Conservation (phyloP, 23 tunicate species). For the Trididemnum clinides region DNA sequence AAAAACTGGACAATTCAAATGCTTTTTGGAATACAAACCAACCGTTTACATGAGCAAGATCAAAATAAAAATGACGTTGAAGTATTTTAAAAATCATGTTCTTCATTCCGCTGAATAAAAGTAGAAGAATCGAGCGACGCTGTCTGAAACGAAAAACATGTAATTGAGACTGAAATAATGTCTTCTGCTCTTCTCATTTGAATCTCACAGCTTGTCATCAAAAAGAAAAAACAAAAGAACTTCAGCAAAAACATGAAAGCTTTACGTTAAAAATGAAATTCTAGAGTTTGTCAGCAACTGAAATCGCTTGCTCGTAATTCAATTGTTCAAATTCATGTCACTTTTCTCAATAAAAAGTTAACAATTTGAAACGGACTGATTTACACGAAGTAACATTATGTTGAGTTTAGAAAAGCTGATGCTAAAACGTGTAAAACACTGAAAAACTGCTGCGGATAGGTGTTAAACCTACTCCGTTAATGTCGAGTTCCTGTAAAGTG, state of each 20-base stretch:
- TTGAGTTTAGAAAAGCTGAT: background rate
- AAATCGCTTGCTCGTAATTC: background rate
- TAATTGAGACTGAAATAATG: conserved; percentile 10
- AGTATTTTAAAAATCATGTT: conserved; percentile 1
- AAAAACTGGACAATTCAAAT: too few species aligned
- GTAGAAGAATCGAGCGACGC: background rate
- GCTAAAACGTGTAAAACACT: background rate
- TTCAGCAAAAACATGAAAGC: background rate
- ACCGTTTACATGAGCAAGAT: background rate
- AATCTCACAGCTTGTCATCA: background rate
- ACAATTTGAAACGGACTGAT: background rate
- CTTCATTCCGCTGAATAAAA: background rate
- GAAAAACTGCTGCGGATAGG: background rate
- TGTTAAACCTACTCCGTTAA: conserved; percentile 1
- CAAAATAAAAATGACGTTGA: too few species aligned
- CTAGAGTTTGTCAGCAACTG: conserved; percentile 3
- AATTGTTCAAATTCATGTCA: conserved; percentile 9
- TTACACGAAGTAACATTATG: conserved; percentile 1
- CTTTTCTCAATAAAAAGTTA: background rate
- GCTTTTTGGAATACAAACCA: background rate
- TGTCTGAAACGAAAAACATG: background rate
- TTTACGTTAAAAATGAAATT: conserved; percentile 16
- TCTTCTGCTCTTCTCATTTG: background rate
- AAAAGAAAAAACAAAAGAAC: conserved; percentile 15
- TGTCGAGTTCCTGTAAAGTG: background rate